Base-by-base conservation (phyloP, 2,888 invertebrate genomes). In the Hemithea aestivaria region DNA sequence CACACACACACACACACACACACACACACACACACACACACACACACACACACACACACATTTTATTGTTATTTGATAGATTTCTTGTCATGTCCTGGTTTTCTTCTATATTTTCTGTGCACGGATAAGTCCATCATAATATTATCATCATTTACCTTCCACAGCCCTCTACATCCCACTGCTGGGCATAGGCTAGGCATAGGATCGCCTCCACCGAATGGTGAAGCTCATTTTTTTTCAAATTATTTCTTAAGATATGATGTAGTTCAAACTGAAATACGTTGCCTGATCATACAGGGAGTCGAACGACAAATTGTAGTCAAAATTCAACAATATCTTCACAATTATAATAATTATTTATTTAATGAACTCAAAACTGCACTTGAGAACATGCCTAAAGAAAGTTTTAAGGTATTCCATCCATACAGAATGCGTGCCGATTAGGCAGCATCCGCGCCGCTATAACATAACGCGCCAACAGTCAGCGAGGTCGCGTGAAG, bases 191-290 rank as follows among this genome's bases (percentile, higher is more conserved):
- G n/a, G n/a, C n/a, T n/a, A n/a, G n/a, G n/a, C 6, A 35, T 27
- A 12, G 40, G 35, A 1, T 35, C 30, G 7, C 31, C 10, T 20
- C 21, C 45, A 12, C 31, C n/a, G 23, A 44, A 52, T 43, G 35
- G 44, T 5, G 45, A 51, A 6, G 51, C 37, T 26, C 53, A 64
- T 40, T 67, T 61, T 51, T 27, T 62, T 10, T 63, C 66, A 35
- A 27, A 65, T 34, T 62, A 66, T 38, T 65, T 61, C 12, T 57
- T 62, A 45, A 58, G 62, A 6, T 47, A 59, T 16, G 57, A 60
- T 2, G 44, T 61, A 35, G 49, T 32, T 8, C 9, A 25, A 25
- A 25, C 10, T 25, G 39, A 56, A n/a, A 40, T 49, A 4, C 23
- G 65, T 0, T 58, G 51, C 40, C 35, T 49, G 40, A 31, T 45